These are phyloP conservation scores for Trachymyrmex cornetzi DNA, from an alignment of 1,140 invertebrate genomes.

Conservation along the genomic window DNA sequence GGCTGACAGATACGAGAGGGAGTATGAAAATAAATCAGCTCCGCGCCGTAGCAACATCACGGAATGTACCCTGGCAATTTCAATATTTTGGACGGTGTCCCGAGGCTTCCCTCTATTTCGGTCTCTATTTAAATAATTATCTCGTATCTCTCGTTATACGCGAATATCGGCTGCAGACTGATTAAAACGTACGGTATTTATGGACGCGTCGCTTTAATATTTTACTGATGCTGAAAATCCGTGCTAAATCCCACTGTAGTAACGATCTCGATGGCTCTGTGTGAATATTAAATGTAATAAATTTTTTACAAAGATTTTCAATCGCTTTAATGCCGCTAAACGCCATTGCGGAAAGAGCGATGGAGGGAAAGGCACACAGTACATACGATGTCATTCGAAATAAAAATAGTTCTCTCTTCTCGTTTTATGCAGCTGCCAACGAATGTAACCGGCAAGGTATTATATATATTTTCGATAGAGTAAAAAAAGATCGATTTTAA, in stretches of 20 bases:
- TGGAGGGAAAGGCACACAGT: background rate
- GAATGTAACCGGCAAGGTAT: background rate
- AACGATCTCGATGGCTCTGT: background rate
- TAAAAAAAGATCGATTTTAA: conserved; percentile 40
- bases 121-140: conserved; percentile 34
- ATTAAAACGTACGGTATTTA: conserved; percentile 20
- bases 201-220: conserved; percentile 3
- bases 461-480: conserved; percentile 29
- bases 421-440: background rate
- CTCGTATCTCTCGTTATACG: background rate
- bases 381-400: background rate
- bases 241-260: background rate
- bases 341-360: background rate
- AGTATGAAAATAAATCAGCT: background rate
- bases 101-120: background rate
- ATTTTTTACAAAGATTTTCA: conserved; percentile 10
- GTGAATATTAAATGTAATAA: conserved; percentile 12
- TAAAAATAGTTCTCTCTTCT: background rate
- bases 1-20: background rate
- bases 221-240: conserved; percentile 8
- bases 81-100: background rate
- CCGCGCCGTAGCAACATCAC: too few relatives aligned
- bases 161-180: conserved; percentile 12
- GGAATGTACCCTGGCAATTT: background rate
- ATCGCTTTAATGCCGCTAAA: background rate